Evolutionary conservation across 2,888 invertebrate genomes (phyloP), one percentile per base, ranked within the genome.

Genomic region (Bellardia pandia): DNA sequence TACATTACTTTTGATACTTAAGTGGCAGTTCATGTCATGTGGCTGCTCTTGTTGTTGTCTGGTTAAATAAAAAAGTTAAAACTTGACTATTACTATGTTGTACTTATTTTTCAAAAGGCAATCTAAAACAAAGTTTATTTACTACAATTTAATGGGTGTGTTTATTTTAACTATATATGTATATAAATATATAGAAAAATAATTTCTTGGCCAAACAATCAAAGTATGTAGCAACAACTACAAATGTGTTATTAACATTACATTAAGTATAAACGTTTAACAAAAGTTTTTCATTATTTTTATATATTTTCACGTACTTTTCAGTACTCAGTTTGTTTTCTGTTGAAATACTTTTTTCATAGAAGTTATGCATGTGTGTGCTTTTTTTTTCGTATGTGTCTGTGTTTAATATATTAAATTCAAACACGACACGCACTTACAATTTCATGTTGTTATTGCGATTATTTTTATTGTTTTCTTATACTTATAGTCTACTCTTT

Each of bases 351-450:
- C 2, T 53, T 13, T 53, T 62, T 77, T 60, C 11, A 69, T 51
- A 5, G 62, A 13, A 9, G 2, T 6, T 64, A 42, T 56, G 56
- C 53, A 37, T 71, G 40, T 64, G 60, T 56, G 45, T 66, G 58
- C 5, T 33, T 33, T 37, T 37, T 37, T 37, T 37, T 5, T 33
- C 51, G n/a, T 51, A 6, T 74, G 40, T 66, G 66, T 78, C 23
- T 79, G 69, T 51, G 40, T 76, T 81, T 72, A 90, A 84, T 86
- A 92, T 91, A 92, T 92, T 92, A 91, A 92, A 92, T 91, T 91
- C 92, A 92, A 91, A 91, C 91, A 92, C 90, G 92, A 91, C 89
- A 92, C 88, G 88, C 86, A 88, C 86, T 88, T 85, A 86, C 79
- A 58, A 79, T 86, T 81, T 72, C 77, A 80, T 69, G 87, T 87